Evolutionary conservation across 2,113 vertebrate species (phyloP).

Genomic region (Lophotis ruficrista): DNA sequence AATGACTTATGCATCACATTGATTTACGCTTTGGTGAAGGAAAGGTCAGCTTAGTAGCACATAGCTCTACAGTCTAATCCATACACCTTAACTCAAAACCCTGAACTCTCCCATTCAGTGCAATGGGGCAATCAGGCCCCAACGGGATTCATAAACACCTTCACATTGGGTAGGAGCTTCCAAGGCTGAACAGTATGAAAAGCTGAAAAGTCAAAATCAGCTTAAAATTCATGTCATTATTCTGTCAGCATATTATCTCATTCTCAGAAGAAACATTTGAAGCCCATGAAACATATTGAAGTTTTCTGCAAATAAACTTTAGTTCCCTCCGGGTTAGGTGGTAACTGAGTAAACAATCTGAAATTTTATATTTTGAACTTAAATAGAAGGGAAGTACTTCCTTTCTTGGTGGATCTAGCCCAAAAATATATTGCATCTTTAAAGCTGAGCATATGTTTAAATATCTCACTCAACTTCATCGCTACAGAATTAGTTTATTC

Average conservation of each 20-base stretch:
- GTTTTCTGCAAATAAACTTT: not conserved
- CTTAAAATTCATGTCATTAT: not conserved
- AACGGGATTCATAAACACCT: not conserved
- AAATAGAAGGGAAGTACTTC: not conserved
- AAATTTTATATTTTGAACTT: not conserved
- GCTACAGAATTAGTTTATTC: not conserved
- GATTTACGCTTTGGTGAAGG: not conserved
- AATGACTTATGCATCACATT: accelerated
- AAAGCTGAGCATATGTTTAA: not conserved
- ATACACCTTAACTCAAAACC: not conserved
- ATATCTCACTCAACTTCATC: not conserved
- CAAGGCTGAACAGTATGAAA: not conserved
- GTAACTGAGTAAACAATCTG: not conserved
- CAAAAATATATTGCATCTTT: not conserved
- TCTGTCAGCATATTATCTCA: not conserved
- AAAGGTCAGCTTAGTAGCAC: not conserved
- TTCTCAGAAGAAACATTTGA: not conserved
- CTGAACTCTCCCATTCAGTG: not conserved
- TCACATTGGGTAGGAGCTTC: not conserved
- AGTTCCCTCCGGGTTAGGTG: not conserved
- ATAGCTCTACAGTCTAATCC: not conserved
- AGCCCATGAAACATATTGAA: not conserved
- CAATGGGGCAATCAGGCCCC: not conserved
- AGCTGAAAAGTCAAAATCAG: not conserved
- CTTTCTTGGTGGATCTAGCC: not conserved